Percentiles rank a stretch among this genome's conserved stretches.
These are phyloP conservation scores for Apis laboriosa DNA, from an alignment of 1,140 invertebrate genomes.

Conservation along the genomic window DNA sequence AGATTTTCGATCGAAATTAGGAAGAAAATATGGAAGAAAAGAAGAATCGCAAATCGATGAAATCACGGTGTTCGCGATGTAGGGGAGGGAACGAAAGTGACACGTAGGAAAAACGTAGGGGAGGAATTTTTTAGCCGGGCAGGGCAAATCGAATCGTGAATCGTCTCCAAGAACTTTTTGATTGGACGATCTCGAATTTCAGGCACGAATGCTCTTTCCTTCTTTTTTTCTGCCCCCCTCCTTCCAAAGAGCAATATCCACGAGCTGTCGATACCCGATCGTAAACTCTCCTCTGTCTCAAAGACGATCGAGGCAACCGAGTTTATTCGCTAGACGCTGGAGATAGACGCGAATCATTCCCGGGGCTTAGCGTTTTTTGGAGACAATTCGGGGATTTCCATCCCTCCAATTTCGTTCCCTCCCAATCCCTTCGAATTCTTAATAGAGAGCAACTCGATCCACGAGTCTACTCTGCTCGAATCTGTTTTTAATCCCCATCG, in stretches of 20 bases:
- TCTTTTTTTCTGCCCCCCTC: not conserved
- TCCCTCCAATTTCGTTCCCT: not conserved
- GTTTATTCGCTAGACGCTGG: not conserved
- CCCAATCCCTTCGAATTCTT: not conserved
- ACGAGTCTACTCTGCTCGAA: not conserved
- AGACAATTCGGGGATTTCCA: conserved; percentile 18
- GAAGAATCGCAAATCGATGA: too few relatives aligned
- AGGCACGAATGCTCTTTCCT: not conserved
- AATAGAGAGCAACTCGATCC: not conserved
- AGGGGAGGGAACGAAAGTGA: not conserved
- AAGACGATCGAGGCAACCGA: conserved; percentile 30
- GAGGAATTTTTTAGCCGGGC: not conserved
- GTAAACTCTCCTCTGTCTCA: conserved; percentile 12
- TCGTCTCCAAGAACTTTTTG: too few relatives aligned
- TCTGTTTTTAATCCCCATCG: not conserved
- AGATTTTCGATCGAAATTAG: not conserved
- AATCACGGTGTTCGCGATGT: not conserved
- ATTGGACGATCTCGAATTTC: conserved; percentile 24
- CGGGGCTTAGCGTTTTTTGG: not conserved
- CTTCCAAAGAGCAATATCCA: conserved; percentile 19
- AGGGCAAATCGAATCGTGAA: not conserved
- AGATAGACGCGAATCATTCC: conserved; percentile 59
- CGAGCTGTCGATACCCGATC: not conserved
- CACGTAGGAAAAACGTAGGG: not conserved
- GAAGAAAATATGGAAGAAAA: not conserved